Percentiles rank a stretch among this genome's conserved stretches.
Conservation (phyloP, 2,797 vertebrate genomes). For the Falco biarmicus region DNA sequence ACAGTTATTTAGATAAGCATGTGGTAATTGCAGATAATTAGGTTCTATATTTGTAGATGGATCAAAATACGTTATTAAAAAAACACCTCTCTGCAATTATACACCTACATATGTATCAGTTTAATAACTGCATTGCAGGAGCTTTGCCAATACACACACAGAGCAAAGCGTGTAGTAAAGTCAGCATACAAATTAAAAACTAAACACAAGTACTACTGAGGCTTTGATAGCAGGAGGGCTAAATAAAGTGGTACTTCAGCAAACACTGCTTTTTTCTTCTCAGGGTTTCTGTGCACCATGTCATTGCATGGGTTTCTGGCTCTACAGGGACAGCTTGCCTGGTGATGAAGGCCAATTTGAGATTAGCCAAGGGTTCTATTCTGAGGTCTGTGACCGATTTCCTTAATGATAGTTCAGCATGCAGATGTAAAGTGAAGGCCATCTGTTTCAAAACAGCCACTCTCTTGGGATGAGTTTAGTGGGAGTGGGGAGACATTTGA, state of each 20-base stretch:
- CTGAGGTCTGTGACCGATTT: neutral
- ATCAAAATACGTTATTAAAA: slow-evolving; percentile 34
- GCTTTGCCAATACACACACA: slow-evolving; percentile 10
- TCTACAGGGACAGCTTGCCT: neutral
- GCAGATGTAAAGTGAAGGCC: neutral
- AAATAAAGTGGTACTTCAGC: neutral
- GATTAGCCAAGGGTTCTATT: neutral
- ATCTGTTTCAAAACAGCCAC: neutral
- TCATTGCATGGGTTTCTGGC: neutral
- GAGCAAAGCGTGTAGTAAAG: neutral
- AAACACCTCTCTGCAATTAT: neutral
- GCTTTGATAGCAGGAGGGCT: neutral
- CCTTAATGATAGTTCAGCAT: neutral
- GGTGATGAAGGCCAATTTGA: neutral
- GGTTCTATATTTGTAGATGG: slow-evolving; percentile 26
- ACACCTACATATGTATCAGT: neutral
- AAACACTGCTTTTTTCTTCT: neutral
- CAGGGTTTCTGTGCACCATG: neutral
- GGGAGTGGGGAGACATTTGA: neutral
- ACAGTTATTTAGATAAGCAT: slow-evolving; percentile 12
- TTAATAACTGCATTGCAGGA: slow-evolving; percentile 13
- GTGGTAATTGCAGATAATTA: slow-evolving; percentile 36
- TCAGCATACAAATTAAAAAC: neutral
- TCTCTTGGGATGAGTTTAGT: neutral
- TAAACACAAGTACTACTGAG: neutral